These are phyloP conservation scores for Stichodactyla helianthus DNA, from an alignment of 64 coral and sea anemone species.

Conservation along the genomic window DNA sequence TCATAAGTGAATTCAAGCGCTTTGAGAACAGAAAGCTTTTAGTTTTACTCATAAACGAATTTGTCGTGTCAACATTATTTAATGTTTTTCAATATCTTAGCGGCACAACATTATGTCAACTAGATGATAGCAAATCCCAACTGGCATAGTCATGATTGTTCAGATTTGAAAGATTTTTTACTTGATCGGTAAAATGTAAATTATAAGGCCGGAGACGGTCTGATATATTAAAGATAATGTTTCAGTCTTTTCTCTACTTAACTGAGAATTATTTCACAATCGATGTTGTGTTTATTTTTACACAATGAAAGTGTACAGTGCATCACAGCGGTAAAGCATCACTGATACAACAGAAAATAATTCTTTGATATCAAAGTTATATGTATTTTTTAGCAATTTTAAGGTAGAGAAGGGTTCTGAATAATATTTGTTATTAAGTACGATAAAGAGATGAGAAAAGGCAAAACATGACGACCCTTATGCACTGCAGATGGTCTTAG, in stretches of 20 bases:
- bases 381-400: background rate
- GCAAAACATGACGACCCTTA: background rate
- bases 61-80: background rate
- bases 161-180: background rate
- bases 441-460: background rate
- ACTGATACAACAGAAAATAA: background rate
- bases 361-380: background rate
- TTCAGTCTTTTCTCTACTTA: background rate
- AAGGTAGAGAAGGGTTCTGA: background rate
- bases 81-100: background rate
- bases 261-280: background rate
- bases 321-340: background rate
- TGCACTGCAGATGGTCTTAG: background rate
- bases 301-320: background rate
- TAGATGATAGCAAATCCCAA: background rate
- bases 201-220: background rate
- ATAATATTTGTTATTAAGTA: constrained; percentile 6
- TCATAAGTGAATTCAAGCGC: background rate
- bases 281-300: background rate
- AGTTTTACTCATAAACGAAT: background rate
- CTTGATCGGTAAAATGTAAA: background rate
- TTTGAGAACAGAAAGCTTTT: background rate
- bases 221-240: background rate
- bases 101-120: background rate
- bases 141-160: background rate